These are phyloP conservation scores for Seira ritae DNA, from an alignment of 2,888 invertebrate genomes.

Conservation along the genomic window DNA sequence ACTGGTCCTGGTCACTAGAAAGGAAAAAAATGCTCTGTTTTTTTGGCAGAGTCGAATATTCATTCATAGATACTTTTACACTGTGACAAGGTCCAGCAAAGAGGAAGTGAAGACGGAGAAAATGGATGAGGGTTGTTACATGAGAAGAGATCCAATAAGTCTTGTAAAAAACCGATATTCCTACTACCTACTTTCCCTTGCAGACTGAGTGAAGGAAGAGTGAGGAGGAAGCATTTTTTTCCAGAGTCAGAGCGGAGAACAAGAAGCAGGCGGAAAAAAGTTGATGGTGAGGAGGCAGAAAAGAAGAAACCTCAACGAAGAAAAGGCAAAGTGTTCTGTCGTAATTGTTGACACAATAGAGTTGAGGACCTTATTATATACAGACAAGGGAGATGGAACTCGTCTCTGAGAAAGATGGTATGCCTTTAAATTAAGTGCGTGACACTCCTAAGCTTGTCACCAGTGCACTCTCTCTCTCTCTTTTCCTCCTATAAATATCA, in stretches of 20 bases:
- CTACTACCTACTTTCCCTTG: slow-evolving; percentile 26
- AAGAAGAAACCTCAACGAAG: background rate
- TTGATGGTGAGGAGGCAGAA: background rate
- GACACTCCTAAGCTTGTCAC: slow-evolving; percentile 7
- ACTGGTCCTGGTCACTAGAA: slow-evolving; percentile 26
- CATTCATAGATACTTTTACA: background rate
- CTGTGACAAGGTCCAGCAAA: slow-evolving; percentile 13
- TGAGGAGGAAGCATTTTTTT: background rate
- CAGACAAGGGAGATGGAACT: slow-evolving; percentile 9
- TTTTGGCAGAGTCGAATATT: background rate
- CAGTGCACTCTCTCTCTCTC: background rate
- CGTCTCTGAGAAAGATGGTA: slow-evolving; percentile 9
- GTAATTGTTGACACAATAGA: slow-evolving; percentile 67
- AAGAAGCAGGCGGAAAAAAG: slow-evolving; percentile 12
- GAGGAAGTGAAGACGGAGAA: slow-evolving; percentile 61
- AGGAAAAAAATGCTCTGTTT: background rate
- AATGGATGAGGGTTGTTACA: slow-evolving; percentile 62
- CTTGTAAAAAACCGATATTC: slow-evolving; percentile 52
- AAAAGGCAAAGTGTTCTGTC: slow-evolving; percentile 38
- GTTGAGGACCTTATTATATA: slow-evolving; percentile 10
- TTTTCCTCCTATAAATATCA: slow-evolving; percentile 19
- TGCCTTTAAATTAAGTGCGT: slow-evolving; percentile 8
- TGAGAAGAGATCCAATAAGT: slow-evolving; percentile 58
- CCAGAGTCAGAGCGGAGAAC: slow-evolving; percentile 18
- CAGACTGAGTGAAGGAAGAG: background rate